Base-by-base conservation (phyloP, 2,888 invertebrate species). In the Lycophotia porphyrea region DNA sequence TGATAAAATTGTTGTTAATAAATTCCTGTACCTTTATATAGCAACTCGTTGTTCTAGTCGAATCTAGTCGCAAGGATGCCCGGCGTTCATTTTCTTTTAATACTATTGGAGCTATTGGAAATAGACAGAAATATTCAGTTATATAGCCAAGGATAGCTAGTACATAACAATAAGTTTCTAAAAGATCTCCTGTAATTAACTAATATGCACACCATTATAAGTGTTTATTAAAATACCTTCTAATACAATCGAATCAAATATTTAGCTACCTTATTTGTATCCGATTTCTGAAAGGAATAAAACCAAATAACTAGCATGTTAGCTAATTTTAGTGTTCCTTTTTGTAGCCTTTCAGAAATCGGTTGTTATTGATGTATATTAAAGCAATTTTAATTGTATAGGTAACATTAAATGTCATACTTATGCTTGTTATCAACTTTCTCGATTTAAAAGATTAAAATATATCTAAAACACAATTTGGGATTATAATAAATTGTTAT, bases 1-100 rank as follows among this genome's bases (percentile, higher is more conserved):
- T 80, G 47, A 81, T 89, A 86, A 39, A 71, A 80, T 84, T 73
- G 74, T 84, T 74, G 72, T 63, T 80, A 76, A 31, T 67, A 61
- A 31, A 71, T 66, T 66, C 61, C 21, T 58, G 34, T 55, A 49
- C 34, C 5, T 72, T 74, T 39, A 1, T 58, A 52, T 9, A 80
- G 8, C 18, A 58, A 64, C 31, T 52, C n/a, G 52, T 69, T 80
- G 15, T 68, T 71, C 81, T 84, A 84, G 75, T 80, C 80, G 18
- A 74, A 68, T 11, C 55, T 74, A 68, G 55, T 80, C 84, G 34
- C 44, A 60, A 47, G 36, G 60, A 36, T 55, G 61, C 58, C 67
- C 42, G 60, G 60, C 34, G 13, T 63, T 58, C 5, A 44, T 55
- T 58, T 66, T 49, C 5, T n/a, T 42, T 44, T n/a, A 24, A 34